Conservation (phyloP, 1,140 invertebrate genomes). For the Platyura marginata region DNA sequence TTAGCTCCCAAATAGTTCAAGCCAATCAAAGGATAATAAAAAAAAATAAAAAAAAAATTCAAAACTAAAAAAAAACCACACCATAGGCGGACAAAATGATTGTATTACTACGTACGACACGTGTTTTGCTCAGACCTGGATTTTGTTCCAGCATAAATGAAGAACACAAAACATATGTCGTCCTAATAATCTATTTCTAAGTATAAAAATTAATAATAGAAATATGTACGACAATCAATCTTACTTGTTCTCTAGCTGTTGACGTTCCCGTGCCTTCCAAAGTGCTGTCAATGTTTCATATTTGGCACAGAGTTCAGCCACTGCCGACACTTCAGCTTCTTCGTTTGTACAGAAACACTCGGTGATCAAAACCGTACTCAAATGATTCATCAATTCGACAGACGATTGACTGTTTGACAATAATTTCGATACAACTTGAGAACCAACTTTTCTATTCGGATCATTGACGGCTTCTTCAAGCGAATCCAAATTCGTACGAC, state of each 20-base stretch:
- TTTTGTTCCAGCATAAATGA: not conserved
- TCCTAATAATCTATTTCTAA: too few species aligned
- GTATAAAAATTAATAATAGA: too few species aligned
- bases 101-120: too few species aligned
- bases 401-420: slow-evolving; percentile 49
- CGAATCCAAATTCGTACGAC: slow-evolving; percentile 30
- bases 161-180: too few species aligned
- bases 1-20: not conserved
- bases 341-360: slow-evolving; percentile 50
- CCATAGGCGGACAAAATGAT: too few species aligned
- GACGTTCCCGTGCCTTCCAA: slow-evolving; percentile 49
- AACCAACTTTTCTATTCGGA: slow-evolving; percentile 27
- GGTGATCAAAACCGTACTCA: slow-evolving; percentile 49
- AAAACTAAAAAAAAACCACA: not conserved
- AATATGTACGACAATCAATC: too few species aligned
- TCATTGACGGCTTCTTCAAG: slow-evolving; percentile 31
- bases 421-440: slow-evolving; percentile 38
- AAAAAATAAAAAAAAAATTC: not conserved
- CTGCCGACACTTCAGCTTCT: slow-evolving; percentile 42
- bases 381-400: slow-evolving; percentile 58
- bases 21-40: not conserved
- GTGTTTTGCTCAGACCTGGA: too few species aligned
- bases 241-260: slow-evolving; percentile 24
- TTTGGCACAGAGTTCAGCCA: slow-evolving; percentile 39
- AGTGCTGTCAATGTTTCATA: slow-evolving; percentile 48